phyloP scores from a whole-genome alignment of 2,113 vertebrate genomes.

The Fulmarus glacialis region DNA sequence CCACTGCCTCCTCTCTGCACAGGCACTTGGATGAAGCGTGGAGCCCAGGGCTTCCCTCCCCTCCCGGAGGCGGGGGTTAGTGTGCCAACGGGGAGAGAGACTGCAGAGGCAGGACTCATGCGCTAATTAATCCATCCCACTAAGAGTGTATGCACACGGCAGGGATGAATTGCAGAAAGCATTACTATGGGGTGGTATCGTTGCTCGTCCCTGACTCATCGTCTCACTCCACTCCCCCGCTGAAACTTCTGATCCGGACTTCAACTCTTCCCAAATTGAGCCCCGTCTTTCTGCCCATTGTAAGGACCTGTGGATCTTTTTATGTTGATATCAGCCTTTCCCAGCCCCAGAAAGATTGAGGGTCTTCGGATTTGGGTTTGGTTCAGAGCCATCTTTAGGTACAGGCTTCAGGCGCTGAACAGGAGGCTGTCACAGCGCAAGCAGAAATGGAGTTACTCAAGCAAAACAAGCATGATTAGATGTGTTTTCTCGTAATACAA shows the following conservation, averaged over 20 bases:
- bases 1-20: rapidly evolving
- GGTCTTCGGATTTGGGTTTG: background rate
- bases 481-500: background rate
- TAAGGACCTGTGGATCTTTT: background rate
- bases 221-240: background rate
- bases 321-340: background rate
- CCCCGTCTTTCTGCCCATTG: background rate
- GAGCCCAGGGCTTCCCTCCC: background rate
- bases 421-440: background rate
- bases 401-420: background rate
- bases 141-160: rapidly evolving
- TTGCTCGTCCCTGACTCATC: background rate
- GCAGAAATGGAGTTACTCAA: background rate
- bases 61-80: background rate
- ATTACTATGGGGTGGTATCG: rapidly evolving
- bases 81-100: background rate
- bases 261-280: background rate
- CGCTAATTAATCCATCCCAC: background rate
- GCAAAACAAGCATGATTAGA: constrained; percentile 12
- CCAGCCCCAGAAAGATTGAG: background rate
- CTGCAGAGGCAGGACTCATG: background rate
- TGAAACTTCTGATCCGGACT: background rate
- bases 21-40: background rate
- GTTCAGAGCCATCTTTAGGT: background rate
- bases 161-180: background rate